These are phyloP conservation scores for Peromyscus aztecus DNA, from an alignment of 2,797 vertebrate species.

Conservation along the genomic window DNA sequence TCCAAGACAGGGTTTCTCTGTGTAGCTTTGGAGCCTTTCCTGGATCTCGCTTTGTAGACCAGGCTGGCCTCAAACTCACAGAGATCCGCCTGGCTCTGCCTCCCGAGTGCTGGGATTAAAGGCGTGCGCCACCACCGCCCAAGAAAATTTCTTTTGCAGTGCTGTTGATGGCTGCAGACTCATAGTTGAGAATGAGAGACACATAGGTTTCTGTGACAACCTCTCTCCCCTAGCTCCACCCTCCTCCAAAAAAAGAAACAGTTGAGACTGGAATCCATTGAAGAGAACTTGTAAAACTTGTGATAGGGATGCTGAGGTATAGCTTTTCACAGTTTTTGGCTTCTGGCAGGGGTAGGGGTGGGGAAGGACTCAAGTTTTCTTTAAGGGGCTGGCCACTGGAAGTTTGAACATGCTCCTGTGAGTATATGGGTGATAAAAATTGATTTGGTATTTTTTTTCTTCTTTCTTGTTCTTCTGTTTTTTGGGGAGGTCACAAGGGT, in stretches of 20 bases:
- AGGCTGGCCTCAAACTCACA: too few species aligned
- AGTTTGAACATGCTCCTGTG: not conserved
- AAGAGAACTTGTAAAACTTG: not conserved
- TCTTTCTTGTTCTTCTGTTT: not conserved
- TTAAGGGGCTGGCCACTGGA: not conserved
- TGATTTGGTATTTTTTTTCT: not conserved
- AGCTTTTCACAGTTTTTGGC: not conserved
- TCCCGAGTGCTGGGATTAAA: too few species aligned
- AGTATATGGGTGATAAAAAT: not conserved
- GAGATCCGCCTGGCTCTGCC: too few species aligned
- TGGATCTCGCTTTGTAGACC: too few species aligned
- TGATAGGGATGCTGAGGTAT: not conserved
- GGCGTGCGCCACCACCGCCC: too few species aligned
- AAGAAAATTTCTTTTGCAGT: not conserved
- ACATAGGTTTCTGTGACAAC: not conserved
- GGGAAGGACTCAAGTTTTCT: not conserved
- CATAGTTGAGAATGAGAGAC: not conserved
- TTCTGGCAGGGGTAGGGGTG: not conserved
- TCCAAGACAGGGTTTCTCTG: too few species aligned
- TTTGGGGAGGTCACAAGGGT: not conserved
- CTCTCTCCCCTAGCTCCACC: not conserved
- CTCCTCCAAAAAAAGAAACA: not conserved
- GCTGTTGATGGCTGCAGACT: not conserved
- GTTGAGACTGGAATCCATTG: not conserved
- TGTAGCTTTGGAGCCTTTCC: too few species aligned